Evolutionary conservation across 2,113 vertebrate species (phyloP), one percentile per base, ranked within the genome.

Genomic region (Paracanthobrama guichenoti): DNA sequence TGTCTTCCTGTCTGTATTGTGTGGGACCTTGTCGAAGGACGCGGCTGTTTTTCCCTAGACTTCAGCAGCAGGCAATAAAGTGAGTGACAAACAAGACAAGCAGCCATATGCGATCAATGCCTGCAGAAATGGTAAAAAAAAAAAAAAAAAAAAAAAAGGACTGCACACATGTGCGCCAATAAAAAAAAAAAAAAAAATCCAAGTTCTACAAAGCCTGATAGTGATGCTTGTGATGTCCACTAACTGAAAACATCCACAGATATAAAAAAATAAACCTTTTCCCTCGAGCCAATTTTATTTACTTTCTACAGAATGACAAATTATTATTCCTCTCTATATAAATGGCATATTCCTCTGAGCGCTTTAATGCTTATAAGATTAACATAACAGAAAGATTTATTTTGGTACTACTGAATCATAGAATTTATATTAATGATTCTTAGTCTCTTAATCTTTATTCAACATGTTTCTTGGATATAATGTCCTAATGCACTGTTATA

Each of bases 1-100:
- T 55, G 26, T 81, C 26, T 35, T 50, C 5, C 42, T 64, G 28
- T 81, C 31, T 53, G 22, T 71, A 26, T 71, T 71, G 20, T 71
- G 46, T 42, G 46, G 79, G 64, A 57, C 79, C 31, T 71, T 81
- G 62, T 71, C 22, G 46, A 81, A 71, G 64, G 79, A 81, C 48
- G 42, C 31, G 20, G 48, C 48, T 53, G 46, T 81, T 81, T 50
- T 35, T 55, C 46, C 79, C 28, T 53, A 39, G 18, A 81, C 31
- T 69, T 71, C 66, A 81, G 11, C 48, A 71, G 79, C 8, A 71
- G 48, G 64, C 79, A 71, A 81, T 81, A 81, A 81, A 81, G 79
- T 71, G 64, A 81, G 42, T 71, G 48, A 81, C 79, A 81, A 81
- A 81, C 64, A 81, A 81, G 79, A 81, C 66, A 71, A 71, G 79